Evolutionary conservation across 2,113 vertebrate species (phyloP).

Genomic region (Bubo blakistoni): DNA sequence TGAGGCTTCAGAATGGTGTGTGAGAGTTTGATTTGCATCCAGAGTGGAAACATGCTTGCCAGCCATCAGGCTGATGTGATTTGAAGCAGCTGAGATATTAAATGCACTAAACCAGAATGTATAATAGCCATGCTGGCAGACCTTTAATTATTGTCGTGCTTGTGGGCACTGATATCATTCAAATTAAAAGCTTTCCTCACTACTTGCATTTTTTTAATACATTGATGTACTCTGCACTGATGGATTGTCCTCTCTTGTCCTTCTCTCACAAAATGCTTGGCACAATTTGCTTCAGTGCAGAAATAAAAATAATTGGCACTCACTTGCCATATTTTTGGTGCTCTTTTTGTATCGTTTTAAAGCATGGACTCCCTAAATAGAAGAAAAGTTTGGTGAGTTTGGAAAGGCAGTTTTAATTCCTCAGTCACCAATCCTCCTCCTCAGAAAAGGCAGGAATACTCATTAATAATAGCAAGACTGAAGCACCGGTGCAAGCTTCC

Average conservation of each 20-base stretch:
- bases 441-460: neutral
- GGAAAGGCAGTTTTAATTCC: neutral
- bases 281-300: slow-evolving; percentile 7
- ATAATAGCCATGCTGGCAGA: slow-evolving; percentile 65
- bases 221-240: slow-evolving; percentile 35
- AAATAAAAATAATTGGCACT: slow-evolving; percentile 21
- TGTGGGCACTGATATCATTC: slow-evolving; percentile 66
- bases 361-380: neutral
- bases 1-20: neutral
- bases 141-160: slow-evolving; percentile 68
- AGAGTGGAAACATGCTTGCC: slow-evolving; percentile 53
- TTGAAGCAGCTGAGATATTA: slow-evolving; percentile 67
- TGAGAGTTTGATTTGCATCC: slow-evolving; percentile 65
- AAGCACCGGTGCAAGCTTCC: neutral
- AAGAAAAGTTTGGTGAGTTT: neutral
- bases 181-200: slow-evolving; percentile 63
- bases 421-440: neutral
- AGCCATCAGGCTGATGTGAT: slow-evolving; percentile 62
- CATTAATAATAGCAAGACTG: neutral
- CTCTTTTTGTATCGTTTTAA: slow-evolving; percentile 8
- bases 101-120: slow-evolving; percentile 66
- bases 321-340: neutral
- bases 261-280: slow-evolving; percentile 41
- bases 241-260: slow-evolving; percentile 62
- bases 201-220: slow-evolving; percentile 59